Conservation (phyloP, 2,113 vertebrate genomes). For the Lepisosteus oculatus region DNA sequence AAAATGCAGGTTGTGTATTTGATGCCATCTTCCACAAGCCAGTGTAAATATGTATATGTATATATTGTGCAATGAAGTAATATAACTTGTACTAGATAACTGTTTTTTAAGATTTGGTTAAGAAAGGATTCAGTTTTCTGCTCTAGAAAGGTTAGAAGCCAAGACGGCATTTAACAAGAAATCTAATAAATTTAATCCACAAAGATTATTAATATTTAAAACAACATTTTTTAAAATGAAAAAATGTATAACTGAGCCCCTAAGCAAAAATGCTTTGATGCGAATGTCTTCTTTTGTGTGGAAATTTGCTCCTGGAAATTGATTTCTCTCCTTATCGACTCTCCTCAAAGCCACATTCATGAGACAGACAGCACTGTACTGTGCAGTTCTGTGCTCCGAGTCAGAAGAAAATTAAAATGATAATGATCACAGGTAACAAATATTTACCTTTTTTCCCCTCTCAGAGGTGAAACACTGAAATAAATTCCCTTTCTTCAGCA, state of each 20-base stretch:
- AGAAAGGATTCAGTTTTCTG: no score
- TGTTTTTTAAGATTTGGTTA: no score
- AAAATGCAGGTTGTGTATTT: no score
- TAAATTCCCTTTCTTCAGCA: slow-evolving; percentile 36
- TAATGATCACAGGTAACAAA: slow-evolving; percentile 38
- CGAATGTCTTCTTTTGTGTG: slow-evolving; percentile 21
- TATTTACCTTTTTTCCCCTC: slow-evolving; percentile 24
- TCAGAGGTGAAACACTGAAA: slow-evolving; percentile 49
- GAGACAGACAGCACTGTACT: slow-evolving; percentile 6
- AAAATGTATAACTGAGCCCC: slow-evolving; percentile 11
- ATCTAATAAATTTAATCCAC: slow-evolving; percentile 11
- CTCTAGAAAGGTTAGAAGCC: no score
- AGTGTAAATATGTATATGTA: no score
- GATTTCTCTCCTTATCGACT: slow-evolving; percentile 15
- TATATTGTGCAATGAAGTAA: no score
- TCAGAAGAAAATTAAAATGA: slow-evolving; percentile 23
- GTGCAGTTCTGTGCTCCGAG: not conserved
- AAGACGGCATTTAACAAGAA: not conserved
- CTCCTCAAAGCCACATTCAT: slow-evolving; percentile 19
- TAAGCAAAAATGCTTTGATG: slow-evolving; percentile 32
- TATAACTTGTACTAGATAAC: no score
- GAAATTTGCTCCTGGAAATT: slow-evolving; percentile 24
- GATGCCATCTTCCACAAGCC: no score
- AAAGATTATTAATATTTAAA: slow-evolving; percentile 34
- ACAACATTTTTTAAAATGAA: slow-evolving; percentile 24